Conservation (phyloP, 2,888 invertebrate species). For the Zootermopsis nevadensis region DNA sequence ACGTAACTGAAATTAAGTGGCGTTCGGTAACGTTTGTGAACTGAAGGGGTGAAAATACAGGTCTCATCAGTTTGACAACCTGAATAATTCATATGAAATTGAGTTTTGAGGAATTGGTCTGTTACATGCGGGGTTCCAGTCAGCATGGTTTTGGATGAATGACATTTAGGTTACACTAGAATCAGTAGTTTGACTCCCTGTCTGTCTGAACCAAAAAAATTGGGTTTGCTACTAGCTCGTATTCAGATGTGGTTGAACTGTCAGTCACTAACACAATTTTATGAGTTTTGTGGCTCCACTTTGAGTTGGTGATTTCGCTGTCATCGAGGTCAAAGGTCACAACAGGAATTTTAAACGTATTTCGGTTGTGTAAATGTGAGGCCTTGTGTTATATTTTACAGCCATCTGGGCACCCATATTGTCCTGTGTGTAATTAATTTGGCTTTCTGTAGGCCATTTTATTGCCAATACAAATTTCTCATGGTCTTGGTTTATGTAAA, state of each 20-base stretch:
- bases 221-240: not conserved
- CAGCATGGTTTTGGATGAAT: not conserved
- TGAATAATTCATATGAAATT: slow-evolving; percentile 29
- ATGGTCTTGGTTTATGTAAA: too few species aligned
- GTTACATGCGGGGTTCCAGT: slow-evolving; percentile 18
- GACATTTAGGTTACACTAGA: slow-evolving; percentile 17
- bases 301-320: slow-evolving; percentile 2
- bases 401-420: too few species aligned
- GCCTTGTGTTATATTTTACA: too few species aligned
- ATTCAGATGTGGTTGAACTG: not conserved
- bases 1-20: slow-evolving; percentile 24
- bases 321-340: not conserved
- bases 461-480: too few species aligned
- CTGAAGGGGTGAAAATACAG: slow-evolving; percentile 13
- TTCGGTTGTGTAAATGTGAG: not conserved
- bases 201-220: not conserved
- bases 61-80: slow-evolving; percentile 14
- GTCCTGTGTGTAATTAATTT: too few species aligned
- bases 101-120: slow-evolving; percentile 29
- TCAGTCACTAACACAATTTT: not conserved
- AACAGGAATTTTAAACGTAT: not conserved
- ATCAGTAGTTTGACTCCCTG: not conserved
- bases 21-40: slow-evolving; percentile 16
- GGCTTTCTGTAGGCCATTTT: too few species aligned
- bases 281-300: slow-evolving; percentile 1